phyloP scores from a whole-genome alignment of 2,888 invertebrate species.

The Mimas tiliae region DNA sequence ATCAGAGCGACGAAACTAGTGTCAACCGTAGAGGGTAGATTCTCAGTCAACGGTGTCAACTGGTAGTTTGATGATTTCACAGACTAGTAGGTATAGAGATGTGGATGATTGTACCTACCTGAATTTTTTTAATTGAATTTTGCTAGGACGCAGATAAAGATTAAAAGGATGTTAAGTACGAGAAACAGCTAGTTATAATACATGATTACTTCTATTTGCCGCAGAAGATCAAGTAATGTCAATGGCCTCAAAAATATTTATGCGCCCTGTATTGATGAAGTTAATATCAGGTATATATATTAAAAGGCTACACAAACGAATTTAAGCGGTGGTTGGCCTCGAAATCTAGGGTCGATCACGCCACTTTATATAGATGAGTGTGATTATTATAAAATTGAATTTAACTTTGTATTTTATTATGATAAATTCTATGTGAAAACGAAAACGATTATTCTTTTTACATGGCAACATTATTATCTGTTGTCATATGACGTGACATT shows the following conservation, averaged over 20 bases:
- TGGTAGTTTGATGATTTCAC: too few relatives aligned
- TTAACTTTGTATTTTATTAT: neutral
- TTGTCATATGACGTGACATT: conserved; percentile 59
- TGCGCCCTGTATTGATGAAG: neutral
- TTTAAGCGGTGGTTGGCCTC: conserved; percentile 48
- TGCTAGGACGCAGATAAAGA: too few relatives aligned
- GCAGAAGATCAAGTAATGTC: neutral
- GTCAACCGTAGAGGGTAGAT: too few relatives aligned
- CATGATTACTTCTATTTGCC: too few relatives aligned
- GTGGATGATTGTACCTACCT: too few relatives aligned
- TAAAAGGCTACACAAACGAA: conserved; percentile 35
- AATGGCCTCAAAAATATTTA: neutral
- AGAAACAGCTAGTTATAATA: too few relatives aligned
- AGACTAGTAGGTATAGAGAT: too few relatives aligned
- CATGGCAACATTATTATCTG: conserved; percentile 36
- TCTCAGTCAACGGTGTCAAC: too few relatives aligned
- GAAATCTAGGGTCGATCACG: conserved; percentile 45
- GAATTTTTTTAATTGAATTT: too few relatives aligned
- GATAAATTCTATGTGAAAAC: neutral
- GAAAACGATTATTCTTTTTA: conserved; percentile 17
- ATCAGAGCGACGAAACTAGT: too few relatives aligned
- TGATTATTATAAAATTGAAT: neutral
- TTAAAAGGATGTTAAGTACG: too few relatives aligned
- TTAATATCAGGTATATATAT: neutral
- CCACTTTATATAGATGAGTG: neutral